Evolutionary conservation across 2,113 vertebrate species (phyloP).

Genomic region (Leucoraja erinaceus): DNA sequence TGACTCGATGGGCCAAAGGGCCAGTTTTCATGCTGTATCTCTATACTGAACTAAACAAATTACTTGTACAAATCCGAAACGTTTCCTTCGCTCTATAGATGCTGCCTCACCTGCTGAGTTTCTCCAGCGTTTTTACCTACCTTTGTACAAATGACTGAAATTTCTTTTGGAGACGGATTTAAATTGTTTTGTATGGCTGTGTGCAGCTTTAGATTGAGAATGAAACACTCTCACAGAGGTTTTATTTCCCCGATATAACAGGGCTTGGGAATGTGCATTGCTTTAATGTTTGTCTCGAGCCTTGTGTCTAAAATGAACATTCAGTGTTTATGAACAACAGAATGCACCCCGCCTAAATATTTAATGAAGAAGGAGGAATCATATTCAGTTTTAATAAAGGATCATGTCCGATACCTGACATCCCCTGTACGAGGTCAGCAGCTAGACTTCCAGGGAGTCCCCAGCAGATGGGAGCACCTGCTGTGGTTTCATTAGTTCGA

Average conservation of each 20-base stretch:
- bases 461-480: not conserved
- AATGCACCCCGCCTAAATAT: slow-evolving; percentile 26
- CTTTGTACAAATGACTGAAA: not conserved
- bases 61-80: not conserved
- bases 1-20: no score
- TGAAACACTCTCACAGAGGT: not conserved
- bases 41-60: no score
- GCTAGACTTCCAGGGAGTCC: not conserved
- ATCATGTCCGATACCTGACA: not conserved
- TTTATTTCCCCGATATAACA: not conserved
- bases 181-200: not conserved
- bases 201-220: not conserved
- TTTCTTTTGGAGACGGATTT: not conserved
- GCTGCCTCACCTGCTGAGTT: no score
- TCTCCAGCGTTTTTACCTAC: not conserved
- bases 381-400: slow-evolving; percentile 12
- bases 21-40: no score
- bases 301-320: not conserved
- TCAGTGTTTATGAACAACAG: not conserved
- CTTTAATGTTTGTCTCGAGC: not conserved
- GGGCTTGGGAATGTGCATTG: no score
- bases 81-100: no score
- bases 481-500: not conserved
- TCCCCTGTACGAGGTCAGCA: not conserved
- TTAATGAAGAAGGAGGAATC: not conserved